Evolutionary conservation across 1,140 invertebrate species (phyloP).

Genomic region (Platorchestia sp.): DNA sequence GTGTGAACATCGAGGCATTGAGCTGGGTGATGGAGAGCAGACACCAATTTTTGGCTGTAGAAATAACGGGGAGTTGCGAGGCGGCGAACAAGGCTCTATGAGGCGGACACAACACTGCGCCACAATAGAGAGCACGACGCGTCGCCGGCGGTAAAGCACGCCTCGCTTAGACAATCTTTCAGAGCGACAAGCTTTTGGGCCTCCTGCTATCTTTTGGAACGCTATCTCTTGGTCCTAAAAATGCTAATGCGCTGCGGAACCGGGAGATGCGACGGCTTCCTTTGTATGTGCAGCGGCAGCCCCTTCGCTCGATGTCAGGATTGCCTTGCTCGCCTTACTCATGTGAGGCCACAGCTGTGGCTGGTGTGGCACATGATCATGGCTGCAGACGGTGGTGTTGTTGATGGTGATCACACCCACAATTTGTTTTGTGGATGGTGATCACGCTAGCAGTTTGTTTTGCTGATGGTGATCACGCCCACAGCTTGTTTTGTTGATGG

Average conservation of each 20-base stretch:
- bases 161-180: constrained; percentile 43
- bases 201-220: constrained; percentile 53
- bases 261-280: not conserved
- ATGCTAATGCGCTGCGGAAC: constrained; percentile 46
- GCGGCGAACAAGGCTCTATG: not conserved
- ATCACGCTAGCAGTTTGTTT: too few relatives aligned
- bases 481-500: too few relatives aligned
- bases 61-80: not conserved
- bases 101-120: constrained; percentile 19
- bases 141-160: constrained; percentile 18
- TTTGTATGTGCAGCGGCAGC: not conserved
- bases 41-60: not conserved
- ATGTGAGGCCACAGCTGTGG: not conserved
- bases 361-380: not conserved
- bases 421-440: too few relatives aligned
- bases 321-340: not conserved
- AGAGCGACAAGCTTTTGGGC: constrained; percentile 45
- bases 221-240: constrained; percentile 32
- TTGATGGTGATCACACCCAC: too few relatives aligned
- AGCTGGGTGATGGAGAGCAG: constrained; percentile 10
- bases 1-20: not conserved
- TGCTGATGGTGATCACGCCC: too few relatives aligned
- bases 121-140: constrained; percentile 28
- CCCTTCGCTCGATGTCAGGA: not conserved
- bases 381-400: too few relatives aligned